Evolutionary conservation across 2,888 invertebrate species (phyloP).

Genomic region (Cryptocephalus primarius): DNA sequence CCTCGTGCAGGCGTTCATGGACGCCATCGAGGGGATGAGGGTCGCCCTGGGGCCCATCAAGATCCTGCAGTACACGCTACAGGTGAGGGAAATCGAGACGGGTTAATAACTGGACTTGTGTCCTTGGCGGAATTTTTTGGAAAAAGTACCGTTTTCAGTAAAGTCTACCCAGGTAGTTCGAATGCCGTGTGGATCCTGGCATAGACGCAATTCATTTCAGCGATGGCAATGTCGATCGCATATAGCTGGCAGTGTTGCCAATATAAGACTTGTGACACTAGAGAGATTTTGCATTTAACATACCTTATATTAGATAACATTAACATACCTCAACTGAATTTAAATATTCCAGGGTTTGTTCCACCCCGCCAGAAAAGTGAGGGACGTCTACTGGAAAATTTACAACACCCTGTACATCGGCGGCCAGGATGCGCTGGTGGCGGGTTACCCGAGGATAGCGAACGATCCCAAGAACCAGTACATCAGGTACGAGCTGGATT

Average conservation of each 20-base stretch:
- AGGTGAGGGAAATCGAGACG: slow-evolving; percentile 50
- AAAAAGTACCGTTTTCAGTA: too few relatives aligned
- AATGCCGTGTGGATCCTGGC: too few relatives aligned
- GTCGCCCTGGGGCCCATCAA: slow-evolving; percentile 95
- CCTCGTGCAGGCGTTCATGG: slow-evolving; percentile 99
- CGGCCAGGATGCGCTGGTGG: slow-evolving; percentile 94
- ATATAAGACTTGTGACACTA: too few relatives aligned
- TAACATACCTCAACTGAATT: too few relatives aligned
- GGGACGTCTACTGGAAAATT: slow-evolving; percentile 99
- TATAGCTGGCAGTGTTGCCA: too few relatives aligned
- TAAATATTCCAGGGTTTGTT: slow-evolving; percentile 69
- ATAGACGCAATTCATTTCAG: too few relatives aligned
- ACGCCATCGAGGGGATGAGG: slow-evolving; percentile 93
- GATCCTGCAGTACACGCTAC: slow-evolving; percentile 90
- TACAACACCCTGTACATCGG: slow-evolving; percentile 99
- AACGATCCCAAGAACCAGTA: slow-evolving; percentile 94
- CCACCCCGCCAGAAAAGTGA: slow-evolving; percentile 97
- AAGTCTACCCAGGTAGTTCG: too few relatives aligned
- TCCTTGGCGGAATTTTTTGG: too few relatives aligned
- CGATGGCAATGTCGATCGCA: too few relatives aligned
- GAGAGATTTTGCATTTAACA: too few relatives aligned
- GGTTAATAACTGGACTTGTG: too few relatives aligned
- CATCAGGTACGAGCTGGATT: slow-evolving; percentile 87
- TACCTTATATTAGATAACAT: too few relatives aligned
- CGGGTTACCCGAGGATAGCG: slow-evolving; percentile 92